phyloP scores from a whole-genome alignment of 2,113 vertebrate species.

The Neotragus pygmaeus region DNA sequence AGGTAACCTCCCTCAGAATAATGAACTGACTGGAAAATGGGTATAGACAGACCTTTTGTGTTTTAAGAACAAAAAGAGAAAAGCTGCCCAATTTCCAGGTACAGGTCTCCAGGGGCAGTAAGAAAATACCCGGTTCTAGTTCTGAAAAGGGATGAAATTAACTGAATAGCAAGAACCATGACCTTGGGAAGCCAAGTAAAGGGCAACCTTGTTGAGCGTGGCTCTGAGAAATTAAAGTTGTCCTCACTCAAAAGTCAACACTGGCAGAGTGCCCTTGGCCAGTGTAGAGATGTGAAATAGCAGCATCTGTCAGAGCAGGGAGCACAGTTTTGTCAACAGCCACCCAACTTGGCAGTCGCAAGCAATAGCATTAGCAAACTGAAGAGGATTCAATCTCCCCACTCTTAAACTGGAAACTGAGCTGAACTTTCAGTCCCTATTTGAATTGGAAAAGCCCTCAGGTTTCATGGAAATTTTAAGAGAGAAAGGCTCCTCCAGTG shows the following conservation, averaged over 20 bases:
- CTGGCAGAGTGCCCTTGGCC: slow-evolving; percentile 53
- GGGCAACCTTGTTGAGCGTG: background rate
- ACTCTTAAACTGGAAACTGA: slow-evolving; percentile 20
- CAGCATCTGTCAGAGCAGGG: slow-evolving; percentile 48
- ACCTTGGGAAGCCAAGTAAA: slow-evolving; percentile 40
- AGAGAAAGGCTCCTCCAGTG: background rate
- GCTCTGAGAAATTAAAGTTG: slow-evolving; percentile 53
- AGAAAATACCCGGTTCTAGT: background rate
- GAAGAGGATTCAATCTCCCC: slow-evolving; percentile 24
- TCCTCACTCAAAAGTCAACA: slow-evolving; percentile 33
- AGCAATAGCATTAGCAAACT: slow-evolving; percentile 26
- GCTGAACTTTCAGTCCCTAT: background rate
- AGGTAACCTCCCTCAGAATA: background rate
- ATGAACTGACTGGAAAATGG: background rate
- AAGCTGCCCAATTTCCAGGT: background rate
- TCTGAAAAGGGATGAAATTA: background rate
- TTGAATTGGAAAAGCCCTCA: background rate
- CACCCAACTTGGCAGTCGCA: slow-evolving; percentile 39
- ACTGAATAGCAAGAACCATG: background rate
- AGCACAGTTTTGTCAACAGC: slow-evolving; percentile 46
- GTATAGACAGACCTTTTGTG: background rate
- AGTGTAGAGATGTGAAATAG: slow-evolving; percentile 28
- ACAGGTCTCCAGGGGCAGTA: background rate
- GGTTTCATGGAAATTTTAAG: slow-evolving; percentile 15
- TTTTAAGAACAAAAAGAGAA: background rate